These are phyloP conservation scores for Brachionus rubens DNA, from an alignment of 1,140 invertebrate species.

Conservation along the genomic window DNA sequence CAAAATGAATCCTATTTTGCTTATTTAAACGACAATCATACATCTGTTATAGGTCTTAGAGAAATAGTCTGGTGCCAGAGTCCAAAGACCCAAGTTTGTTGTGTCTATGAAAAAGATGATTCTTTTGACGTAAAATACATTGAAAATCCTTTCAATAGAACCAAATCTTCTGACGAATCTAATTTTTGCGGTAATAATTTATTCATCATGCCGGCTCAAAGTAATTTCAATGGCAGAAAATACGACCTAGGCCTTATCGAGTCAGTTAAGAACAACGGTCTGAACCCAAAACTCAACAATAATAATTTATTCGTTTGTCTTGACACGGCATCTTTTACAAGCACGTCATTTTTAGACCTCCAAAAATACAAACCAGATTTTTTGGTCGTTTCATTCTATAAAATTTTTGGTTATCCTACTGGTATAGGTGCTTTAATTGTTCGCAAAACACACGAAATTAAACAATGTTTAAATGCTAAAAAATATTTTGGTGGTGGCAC, in stretches of 20 bases:
- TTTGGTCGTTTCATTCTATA: conserved; percentile 88
- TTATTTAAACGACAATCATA: conserved; percentile 86
- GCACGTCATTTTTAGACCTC: conserved; percentile 77
- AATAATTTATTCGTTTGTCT: conserved; percentile 73
- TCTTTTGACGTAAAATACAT: conserved; percentile 13
- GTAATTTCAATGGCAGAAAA: conserved; percentile 88
- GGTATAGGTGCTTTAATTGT: conserved; percentile 62
- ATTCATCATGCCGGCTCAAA: conserved; percentile 83
- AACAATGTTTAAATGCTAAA: conserved; percentile 53
- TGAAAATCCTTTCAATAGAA: background rate
- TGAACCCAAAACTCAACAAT: conserved; percentile 54
- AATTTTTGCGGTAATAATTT: conserved; percentile 63
- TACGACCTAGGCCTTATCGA: conserved; percentile 75
- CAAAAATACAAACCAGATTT: conserved; percentile 75
- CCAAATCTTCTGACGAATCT: background rate
- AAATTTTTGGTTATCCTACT: conserved; percentile 95
- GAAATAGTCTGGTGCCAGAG: conserved; percentile 60
- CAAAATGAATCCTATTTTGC: conserved; percentile 60
- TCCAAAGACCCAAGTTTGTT: background rate
- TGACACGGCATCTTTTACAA: conserved; percentile 78
- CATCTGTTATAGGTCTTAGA: conserved; percentile 85
- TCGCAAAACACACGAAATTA: background rate
- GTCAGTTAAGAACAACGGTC: conserved; percentile 65
- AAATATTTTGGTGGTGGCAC: conserved; percentile 87
- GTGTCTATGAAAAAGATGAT: background rate